phyloP scores from a whole-genome alignment of 2,888 invertebrate species.

The Zootermopsis nevadensis region DNA sequence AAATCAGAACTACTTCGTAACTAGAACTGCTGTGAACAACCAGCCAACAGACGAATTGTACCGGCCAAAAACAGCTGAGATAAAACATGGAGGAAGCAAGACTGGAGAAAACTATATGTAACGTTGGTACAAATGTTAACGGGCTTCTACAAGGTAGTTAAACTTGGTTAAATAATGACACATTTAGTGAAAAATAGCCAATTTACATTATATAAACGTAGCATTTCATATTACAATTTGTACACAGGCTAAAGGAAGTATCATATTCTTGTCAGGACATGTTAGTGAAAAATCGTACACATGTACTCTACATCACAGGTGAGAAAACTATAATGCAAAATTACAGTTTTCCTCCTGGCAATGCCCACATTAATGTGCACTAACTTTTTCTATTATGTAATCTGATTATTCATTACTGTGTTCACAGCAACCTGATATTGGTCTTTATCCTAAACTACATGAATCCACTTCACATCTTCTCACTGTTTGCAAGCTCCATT shows the following conservation, averaged over 20 bases:
- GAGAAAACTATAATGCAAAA: too few relatives aligned
- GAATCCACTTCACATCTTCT: too few relatives aligned
- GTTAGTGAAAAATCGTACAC: neutral
- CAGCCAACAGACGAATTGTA: neutral
- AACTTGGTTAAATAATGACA: too few relatives aligned
- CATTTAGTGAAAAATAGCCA: too few relatives aligned
- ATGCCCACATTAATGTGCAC: neutral
- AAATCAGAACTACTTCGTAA: neutral
- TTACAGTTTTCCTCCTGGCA: neutral
- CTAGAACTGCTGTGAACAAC: neutral
- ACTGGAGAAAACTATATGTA: neutral
- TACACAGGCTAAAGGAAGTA: neutral
- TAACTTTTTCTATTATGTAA: neutral
- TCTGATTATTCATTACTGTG: too few relatives aligned
- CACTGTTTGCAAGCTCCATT: too few relatives aligned
- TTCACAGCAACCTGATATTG: too few relatives aligned
- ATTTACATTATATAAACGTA: too few relatives aligned
- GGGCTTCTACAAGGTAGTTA: too few relatives aligned
- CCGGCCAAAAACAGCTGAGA: neutral
- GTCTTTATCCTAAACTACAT: too few relatives aligned
- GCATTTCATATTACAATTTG: too few relatives aligned
- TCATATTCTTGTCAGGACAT: neutral
- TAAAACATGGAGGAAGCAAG: neutral
- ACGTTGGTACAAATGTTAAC: too few relatives aligned
- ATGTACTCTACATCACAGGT: neutral